These are phyloP conservation scores for Scaptomyza parva DNA, from an alignment of 2,888 invertebrate species.

Conservation along the genomic window DNA sequence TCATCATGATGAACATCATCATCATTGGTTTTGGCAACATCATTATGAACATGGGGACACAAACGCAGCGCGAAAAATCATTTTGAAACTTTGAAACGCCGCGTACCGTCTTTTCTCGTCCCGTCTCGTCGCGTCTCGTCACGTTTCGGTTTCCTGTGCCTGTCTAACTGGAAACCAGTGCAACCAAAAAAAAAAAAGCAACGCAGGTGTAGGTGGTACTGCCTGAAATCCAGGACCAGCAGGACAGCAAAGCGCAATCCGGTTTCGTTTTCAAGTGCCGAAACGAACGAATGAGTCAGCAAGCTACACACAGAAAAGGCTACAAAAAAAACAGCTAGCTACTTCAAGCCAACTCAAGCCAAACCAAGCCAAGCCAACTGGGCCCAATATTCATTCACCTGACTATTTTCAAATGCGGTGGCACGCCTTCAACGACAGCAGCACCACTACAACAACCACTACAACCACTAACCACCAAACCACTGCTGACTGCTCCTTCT, in stretches of 20 bases:
- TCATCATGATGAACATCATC: background rate
- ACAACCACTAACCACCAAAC: conserved; percentile 16
- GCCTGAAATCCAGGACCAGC: conserved; percentile 25
- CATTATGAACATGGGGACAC: background rate
- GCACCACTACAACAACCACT: conserved; percentile 5
- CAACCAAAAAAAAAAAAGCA: too few relatives aligned
- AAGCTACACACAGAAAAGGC: too few relatives aligned
- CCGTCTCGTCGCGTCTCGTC: background rate
- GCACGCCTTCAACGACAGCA: conserved; percentile 24
- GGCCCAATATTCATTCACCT: conserved; percentile 9
- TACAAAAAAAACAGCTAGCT: conserved; percentile 1
- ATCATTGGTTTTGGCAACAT: background rate
- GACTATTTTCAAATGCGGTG: conserved; percentile 20
- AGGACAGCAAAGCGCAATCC: conserved; percentile 31
- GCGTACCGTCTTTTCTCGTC: background rate
- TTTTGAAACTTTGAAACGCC: background rate
- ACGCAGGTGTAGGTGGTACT: conserved; percentile 1
- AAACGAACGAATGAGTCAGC: conserved; percentile 40
- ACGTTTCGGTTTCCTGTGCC: background rate
- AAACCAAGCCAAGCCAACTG: background rate
- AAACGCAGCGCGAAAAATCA: background rate
- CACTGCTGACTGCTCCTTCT: background rate
- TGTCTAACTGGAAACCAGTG: conserved; percentile 6
- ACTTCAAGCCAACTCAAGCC: conserved; percentile 1
- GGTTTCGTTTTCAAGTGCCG: conserved; percentile 42